Conservation (phyloP, 2,797 vertebrate species). For the Margarornis squamiger region DNA sequence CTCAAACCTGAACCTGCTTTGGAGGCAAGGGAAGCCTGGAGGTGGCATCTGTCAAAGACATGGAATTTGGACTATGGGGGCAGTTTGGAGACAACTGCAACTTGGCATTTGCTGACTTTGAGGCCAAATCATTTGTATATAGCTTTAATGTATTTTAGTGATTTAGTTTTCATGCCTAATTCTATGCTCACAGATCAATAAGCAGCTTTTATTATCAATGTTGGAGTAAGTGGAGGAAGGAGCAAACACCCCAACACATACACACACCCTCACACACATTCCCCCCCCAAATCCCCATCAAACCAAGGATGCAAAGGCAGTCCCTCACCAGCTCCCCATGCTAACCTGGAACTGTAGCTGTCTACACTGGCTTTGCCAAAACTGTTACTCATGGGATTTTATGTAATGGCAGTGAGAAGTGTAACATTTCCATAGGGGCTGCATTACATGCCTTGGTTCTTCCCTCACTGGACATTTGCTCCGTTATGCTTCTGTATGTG, state of each 20-base stretch:
- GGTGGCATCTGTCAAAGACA: neutral
- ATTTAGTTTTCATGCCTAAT: neutral
- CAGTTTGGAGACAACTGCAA: neutral
- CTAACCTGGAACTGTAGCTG: neutral
- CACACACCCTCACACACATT: fast-evolving
- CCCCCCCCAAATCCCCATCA: fast-evolving
- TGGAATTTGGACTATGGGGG: neutral
- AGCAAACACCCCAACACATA: neutral
- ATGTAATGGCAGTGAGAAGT: neutral
- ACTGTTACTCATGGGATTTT: neutral
- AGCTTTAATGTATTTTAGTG: neutral
- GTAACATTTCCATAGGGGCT: neutral
- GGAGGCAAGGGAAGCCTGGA: neutral
- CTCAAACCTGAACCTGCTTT: neutral
- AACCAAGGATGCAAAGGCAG: neutral
- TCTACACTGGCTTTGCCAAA: neutral
- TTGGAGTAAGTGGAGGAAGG: neutral
- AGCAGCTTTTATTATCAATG: neutral
- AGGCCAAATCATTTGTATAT: neutral
- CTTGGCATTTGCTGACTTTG: neutral
- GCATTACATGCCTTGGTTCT: neutral
- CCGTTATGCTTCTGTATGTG: neutral
- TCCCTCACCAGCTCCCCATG: neutral
- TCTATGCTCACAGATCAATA: neutral
- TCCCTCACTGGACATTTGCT: neutral